Evolutionary conservation across 2,797 vertebrate species (phyloP).

Genomic region (Enteromius fasciolatus): DNA sequence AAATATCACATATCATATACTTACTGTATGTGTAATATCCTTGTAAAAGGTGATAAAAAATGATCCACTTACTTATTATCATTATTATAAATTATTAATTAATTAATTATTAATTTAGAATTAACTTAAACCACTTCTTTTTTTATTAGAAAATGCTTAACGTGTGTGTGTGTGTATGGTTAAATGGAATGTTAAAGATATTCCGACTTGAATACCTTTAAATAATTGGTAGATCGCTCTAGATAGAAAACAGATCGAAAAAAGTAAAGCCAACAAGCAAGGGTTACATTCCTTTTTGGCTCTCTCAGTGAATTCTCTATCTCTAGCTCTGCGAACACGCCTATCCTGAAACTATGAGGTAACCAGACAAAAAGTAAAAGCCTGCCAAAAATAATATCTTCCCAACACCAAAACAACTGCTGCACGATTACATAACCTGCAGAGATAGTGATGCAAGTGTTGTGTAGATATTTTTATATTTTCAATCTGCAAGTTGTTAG

Average conservation of each 20-base stretch:
- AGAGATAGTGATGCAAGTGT: constrained; percentile 21
- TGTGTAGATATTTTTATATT: constrained; percentile 33
- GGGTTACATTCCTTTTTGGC: constrained; percentile 16
- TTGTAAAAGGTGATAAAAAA: not conserved
- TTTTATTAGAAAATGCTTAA: not conserved
- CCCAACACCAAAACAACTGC: constrained; percentile 52
- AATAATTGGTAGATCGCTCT: too few species aligned
- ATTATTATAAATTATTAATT: too few species aligned
- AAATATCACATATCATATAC: not conserved
- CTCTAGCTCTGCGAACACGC: constrained; percentile 52
- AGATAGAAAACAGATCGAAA: too few species aligned
- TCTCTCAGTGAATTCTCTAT: constrained; percentile 28
- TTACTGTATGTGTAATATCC: not conserved
- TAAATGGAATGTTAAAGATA: too few species aligned
- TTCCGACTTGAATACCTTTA: too few species aligned
- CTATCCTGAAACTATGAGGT: constrained; percentile 61
- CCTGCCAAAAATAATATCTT: constrained; percentile 37
- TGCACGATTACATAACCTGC: constrained; percentile 44
- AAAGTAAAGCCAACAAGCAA: not conserved
- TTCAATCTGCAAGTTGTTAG: constrained; percentile 17
- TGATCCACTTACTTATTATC: not conserved
- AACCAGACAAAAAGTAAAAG: constrained; percentile 41
- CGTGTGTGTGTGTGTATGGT: too few species aligned
- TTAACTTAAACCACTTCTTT: not conserved
- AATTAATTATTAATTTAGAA: not conserved